Evolutionary conservation across 1,140 invertebrate species (phyloP).

Genomic region (Drosophila equinoxialis): DNA sequence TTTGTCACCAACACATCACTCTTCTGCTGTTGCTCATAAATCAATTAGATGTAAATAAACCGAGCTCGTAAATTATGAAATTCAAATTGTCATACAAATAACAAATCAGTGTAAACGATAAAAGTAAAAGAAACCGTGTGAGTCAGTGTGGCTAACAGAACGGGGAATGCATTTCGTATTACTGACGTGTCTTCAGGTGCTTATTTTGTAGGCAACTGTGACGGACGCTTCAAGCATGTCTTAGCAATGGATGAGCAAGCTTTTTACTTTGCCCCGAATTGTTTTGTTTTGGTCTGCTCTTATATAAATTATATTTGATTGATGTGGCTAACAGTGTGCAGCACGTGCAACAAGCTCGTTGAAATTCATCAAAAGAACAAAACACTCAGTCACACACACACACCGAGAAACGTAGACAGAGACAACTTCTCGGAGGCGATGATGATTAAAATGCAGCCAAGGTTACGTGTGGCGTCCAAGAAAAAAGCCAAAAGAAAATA

Average conservation of each 20-base stretch:
- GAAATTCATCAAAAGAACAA: slow-evolving; percentile 54
- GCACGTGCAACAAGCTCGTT: slow-evolving; percentile 66
- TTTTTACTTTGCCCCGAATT: slow-evolving; percentile 16
- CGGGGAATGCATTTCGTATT: slow-evolving; percentile 51
- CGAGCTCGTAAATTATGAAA: slow-evolving; percentile 72
- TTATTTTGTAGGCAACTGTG: slow-evolving; percentile 22
- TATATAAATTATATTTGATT: slow-evolving; percentile 78
- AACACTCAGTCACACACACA: slow-evolving; percentile 1
- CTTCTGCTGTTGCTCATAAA: slow-evolving; percentile 46
- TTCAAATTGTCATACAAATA: slow-evolving; percentile 44
- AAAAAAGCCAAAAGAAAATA: slow-evolving; percentile 37
- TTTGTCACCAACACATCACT: neutral
- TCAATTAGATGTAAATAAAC: slow-evolving; percentile 63
- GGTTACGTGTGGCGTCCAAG: slow-evolving; percentile 69
- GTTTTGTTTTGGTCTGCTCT: slow-evolving; percentile 46
- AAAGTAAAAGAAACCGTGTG: slow-evolving; percentile 23
- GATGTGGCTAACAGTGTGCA: slow-evolving; percentile 59
- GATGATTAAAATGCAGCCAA: slow-evolving; percentile 79
- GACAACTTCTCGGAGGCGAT: slow-evolving; percentile 9
- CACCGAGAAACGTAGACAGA: neutral
- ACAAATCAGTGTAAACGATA: slow-evolving; percentile 31
- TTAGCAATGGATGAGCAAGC: slow-evolving; percentile 29
- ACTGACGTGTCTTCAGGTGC: slow-evolving; percentile 47
- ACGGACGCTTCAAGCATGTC: slow-evolving; percentile 44
- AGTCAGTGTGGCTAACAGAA: too few species aligned